Conservation (phyloP, 2,888 invertebrate genomes). For the Drosophila differens region DNA sequence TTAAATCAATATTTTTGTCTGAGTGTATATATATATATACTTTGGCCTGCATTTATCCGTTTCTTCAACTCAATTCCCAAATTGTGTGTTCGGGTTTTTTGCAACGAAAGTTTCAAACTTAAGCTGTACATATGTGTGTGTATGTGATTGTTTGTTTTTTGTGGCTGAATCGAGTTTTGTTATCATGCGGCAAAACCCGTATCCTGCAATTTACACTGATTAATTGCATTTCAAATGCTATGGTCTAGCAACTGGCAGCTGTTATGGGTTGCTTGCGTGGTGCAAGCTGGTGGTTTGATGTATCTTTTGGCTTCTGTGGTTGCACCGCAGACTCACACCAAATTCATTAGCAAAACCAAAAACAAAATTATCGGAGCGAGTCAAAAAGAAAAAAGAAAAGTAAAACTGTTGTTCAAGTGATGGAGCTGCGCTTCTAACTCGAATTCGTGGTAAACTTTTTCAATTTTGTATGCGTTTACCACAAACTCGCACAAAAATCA, state of each 20-base stretch:
- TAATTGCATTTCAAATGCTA: constrained; percentile 77
- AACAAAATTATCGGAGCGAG: constrained; percentile 46
- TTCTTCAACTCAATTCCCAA: constrained; percentile 3
- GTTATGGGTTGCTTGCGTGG: not conserved
- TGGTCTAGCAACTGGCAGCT: constrained; percentile 45
- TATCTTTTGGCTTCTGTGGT: constrained; percentile 31
- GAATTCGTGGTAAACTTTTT: constrained; percentile 67
- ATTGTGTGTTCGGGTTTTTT: constrained; percentile 6
- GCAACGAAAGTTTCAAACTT: constrained; percentile 55
- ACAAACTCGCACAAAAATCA: constrained; percentile 39
- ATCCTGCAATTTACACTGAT: constrained; percentile 65
- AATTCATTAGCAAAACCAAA: constrained; percentile 67
- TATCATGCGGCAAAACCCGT: constrained; percentile 50
- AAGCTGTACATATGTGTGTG: constrained; percentile 13
- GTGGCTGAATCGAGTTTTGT: constrained; percentile 46
- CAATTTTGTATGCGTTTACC: constrained; percentile 67
- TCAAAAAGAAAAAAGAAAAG: not conserved
- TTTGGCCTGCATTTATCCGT: not conserved
- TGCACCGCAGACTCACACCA: constrained; percentile 51
- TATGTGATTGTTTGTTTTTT: constrained; percentile 22
- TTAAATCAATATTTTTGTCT: not conserved
- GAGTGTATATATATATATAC: not conserved
- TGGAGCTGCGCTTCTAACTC: constrained; percentile 19
- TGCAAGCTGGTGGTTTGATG: not conserved
- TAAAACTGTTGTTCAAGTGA: constrained; percentile 19